These are phyloP conservation scores for Salminus brasiliensis DNA, from an alignment of 2,113 vertebrate genomes.

Conservation along the genomic window DNA sequence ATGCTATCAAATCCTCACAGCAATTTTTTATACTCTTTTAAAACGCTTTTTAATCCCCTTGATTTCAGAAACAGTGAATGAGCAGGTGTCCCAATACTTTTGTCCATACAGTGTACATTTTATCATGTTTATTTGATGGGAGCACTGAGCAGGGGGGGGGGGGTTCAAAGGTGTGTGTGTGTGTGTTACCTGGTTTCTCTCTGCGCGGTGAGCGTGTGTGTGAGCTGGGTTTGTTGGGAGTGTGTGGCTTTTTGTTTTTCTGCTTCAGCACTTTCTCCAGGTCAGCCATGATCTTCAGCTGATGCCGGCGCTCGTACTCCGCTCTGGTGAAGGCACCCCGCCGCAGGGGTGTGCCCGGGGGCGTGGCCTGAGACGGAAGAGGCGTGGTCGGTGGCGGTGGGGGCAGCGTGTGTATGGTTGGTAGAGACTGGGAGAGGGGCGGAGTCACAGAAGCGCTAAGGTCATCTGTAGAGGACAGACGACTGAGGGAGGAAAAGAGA, in stretches of 20 bases:
- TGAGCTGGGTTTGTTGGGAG: conserved; percentile 81
- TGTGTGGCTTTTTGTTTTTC: conserved; percentile 54
- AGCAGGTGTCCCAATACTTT: no score
- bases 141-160: no score
- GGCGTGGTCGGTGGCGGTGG: conserved; percentile 50
- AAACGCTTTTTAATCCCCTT: no score
- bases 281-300: conserved; percentile 83
- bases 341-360: conserved; percentile 74
- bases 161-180: no score
- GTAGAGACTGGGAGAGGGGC: conserved; percentile 66
- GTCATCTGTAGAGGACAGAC: conserved; percentile 30
- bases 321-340: conserved; percentile 81
- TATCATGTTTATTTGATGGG: no score
- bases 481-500: background rate
- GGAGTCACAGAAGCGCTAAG: conserved; percentile 23
- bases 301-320: conserved; percentile 82
- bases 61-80: no score
- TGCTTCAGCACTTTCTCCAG: conserved; percentile 78
- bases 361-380: conserved; percentile 61
- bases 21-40: no score
- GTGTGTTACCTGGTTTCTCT: conserved; percentile 57
- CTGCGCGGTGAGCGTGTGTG: conserved; percentile 83
- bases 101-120: no score
- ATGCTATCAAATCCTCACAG: background rate
- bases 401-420: conserved; percentile 48